Evolutionary conservation across 2,888 invertebrate genomes (phyloP).

Genomic region (Liposcelis brunnea): DNA sequence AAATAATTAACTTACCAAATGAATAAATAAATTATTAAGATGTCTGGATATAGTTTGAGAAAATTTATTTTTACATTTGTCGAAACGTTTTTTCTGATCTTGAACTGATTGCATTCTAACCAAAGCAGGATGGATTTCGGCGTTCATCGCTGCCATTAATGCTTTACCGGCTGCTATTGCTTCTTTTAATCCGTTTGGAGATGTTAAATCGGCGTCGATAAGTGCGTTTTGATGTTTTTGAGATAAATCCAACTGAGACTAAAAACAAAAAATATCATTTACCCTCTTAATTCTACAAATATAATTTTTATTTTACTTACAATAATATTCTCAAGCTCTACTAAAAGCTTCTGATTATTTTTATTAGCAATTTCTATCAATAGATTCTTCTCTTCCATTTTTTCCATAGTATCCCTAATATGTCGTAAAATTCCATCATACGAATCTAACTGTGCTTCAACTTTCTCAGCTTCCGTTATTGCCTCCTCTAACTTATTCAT

Average conservation of each 20-base stretch:
- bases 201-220: slow-evolving; percentile 54
- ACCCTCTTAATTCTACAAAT: slow-evolving; percentile 9
- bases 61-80: slow-evolving; percentile 60
- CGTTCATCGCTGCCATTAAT: slow-evolving; percentile 54
- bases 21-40: slow-evolving; percentile 86
- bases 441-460: slow-evolving; percentile 53
- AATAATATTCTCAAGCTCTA: slow-evolving; percentile 60
- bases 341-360: slow-evolving; percentile 64
- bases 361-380: slow-evolving; percentile 70
- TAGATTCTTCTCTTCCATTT: slow-evolving; percentile 80
- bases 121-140: slow-evolving; percentile 43
- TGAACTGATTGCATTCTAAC: slow-evolving; percentile 55
- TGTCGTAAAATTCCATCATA: slow-evolving; percentile 71
- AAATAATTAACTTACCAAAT: slow-evolving; percentile 48
- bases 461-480: slow-evolving; percentile 51
- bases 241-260: slow-evolving; percentile 54
- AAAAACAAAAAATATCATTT: slow-evolving; percentile 15
- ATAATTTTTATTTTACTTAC: slow-evolving; percentile 31
- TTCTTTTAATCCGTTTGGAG: slow-evolving; percentile 38
- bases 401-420: slow-evolving; percentile 74
- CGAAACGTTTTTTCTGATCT: slow-evolving; percentile 62
- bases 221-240: slow-evolving; percentile 46
- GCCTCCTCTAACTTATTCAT: slow-evolving; percentile 60
- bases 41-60: slow-evolving; percentile 73
- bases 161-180: slow-evolving; percentile 55